Base-by-base conservation (phyloP, 2,888 invertebrate species). In the Eupsilia transversa region DNA sequence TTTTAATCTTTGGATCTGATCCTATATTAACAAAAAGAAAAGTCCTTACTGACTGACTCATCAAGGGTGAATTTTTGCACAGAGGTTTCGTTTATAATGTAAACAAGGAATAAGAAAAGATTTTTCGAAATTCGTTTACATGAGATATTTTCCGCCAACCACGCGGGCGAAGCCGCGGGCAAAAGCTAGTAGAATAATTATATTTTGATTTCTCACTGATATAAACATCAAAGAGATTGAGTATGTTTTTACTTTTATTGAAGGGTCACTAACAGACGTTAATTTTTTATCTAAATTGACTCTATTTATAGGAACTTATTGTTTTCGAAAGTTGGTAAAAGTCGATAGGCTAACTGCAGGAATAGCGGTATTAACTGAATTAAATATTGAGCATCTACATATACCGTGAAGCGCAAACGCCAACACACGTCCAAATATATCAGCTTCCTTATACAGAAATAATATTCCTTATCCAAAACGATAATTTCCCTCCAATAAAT, bases 401-500 rank as follows among this genome's bases (percentile, higher is more conserved):
- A 52, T 35, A 20, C 5, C 2, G 1, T 20, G 9, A 30, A 61
- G 43, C 38, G 4, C 23, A 54, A 56, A 68, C 64, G 61, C 46
- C 67, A 49, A 74, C 64, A 67, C 35, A 54, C 5, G 4, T 52
- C 61, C 79, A 59, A 74, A 81, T 77, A 88, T 79, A 87, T 43
- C 72, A 49, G 12, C 73, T 82, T 80, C 69, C 77, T 66, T 43
- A 41, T 59, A 80, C 80, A 83, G 41, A 74, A 88, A 84, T 78
- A 82, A 74, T 67, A 74, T 69, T 65, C 27, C 63, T 85, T 87
- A 89, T 88, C 87, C 85, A 64, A 88, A 91, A 89, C 89, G 86
- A 91, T 89, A 91, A 92, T 92, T 92, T 92, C 72, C 61, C 90
- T 89, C 86, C 89, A 90, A 94, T 94, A 94, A 94, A 95, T 96